phyloP scores from a whole-genome alignment of 2,888 invertebrate genomes.

The Ceraclea dissimilis region DNA sequence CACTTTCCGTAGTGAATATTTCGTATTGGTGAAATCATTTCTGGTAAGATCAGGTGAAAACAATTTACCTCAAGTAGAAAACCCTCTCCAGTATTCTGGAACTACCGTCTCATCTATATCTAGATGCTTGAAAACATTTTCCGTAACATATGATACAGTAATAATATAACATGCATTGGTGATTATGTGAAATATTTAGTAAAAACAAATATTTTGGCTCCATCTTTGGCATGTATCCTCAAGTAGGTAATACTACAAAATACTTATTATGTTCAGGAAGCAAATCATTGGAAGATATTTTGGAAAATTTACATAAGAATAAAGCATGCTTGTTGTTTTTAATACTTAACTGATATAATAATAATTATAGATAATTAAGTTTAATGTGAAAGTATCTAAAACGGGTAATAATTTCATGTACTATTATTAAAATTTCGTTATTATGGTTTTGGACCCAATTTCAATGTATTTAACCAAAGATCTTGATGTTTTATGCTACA shows the following conservation, averaged over 20 bases:
- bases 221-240: background rate
- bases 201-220: background rate
- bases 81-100: too few species aligned
- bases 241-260: background rate
- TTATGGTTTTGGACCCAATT: constrained; percentile 22
- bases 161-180: too few species aligned
- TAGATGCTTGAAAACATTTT: too few species aligned
- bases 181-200: background rate
- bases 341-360: background rate
- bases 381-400: background rate
- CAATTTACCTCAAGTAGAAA: too few species aligned
- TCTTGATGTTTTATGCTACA: background rate
- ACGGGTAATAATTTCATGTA: background rate
- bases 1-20: too few species aligned
- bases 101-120: too few species aligned
- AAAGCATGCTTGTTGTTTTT: background rate
- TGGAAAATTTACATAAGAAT: background rate
- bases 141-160: too few species aligned
- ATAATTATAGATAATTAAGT: background rate
- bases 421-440: constrained; percentile 14
- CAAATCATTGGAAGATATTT: background rate
- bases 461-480: constrained; percentile 2
- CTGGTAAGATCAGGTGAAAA: too few species aligned
- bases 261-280: background rate
- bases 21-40: too few species aligned